Evolutionary conservation across 2,113 vertebrate genomes (phyloP), one percentile per base, ranked within the genome.

Genomic region (Centropus bengalensis): DNA sequence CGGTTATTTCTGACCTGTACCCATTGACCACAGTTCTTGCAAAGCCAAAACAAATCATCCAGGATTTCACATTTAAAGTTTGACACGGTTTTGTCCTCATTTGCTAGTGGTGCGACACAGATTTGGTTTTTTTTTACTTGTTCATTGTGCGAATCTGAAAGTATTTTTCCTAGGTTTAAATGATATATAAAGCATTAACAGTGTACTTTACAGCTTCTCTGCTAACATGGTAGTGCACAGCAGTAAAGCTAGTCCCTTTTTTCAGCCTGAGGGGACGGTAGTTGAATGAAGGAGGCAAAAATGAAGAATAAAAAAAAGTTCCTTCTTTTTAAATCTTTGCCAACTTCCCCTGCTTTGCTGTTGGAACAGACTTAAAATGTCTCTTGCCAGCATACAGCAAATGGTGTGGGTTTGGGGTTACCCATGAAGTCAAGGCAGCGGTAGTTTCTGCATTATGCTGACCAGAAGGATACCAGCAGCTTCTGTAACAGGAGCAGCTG

Each of bases 241-340:
- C 33, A 62, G 45, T 51, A 58, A 91, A 92, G 38, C 24, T 36
- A 58, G n/a, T 45, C 71, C 30, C 30, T 94, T 79, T 82, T 38
- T 19, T 85, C 33, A 81, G 63, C 88, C 79, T 0, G 10, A 74
- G 51, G 80, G 76, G 68, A 74, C 73, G 77, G 42, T 74, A 83
- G 49, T 81, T 80, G 76, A 88, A 90, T 96, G 92, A 92, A 58
- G 20, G 42, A 70, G 51, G 64, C 51, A 70, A 44, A 91, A 24
- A 26, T 76, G 80, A 81, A 58, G 56, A 78, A 67, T 51, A 30
- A 71, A 68, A 70, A 44, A 4, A 76, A 28, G 14, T 47, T 38
- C 8, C 17, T 91, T 67, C 44, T 68, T 51, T 49, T 66, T 9
- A 67, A 66, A 21, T 63, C 93, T 75, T 90, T 59, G 32, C 9